Evolutionary conservation across 1,140 invertebrate genomes (phyloP), one percentile per base, ranked within the genome.

Genomic region (Thaumetopoea pityocampa): DNA sequence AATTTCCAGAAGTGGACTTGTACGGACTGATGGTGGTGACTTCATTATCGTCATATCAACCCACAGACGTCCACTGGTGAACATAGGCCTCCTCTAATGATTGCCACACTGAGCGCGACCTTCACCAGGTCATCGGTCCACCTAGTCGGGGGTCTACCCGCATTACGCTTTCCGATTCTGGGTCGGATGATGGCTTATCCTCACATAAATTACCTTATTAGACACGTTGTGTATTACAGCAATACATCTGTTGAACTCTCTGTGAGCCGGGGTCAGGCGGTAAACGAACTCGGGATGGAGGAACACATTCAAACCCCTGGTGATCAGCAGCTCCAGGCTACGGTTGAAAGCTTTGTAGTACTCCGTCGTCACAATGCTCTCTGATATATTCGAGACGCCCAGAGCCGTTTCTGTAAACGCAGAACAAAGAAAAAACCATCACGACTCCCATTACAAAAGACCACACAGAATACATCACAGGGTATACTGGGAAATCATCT

Each of bases 261-360:
- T 59, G 19, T 57, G 54, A 0, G 36, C 24, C 4, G 64, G 45
- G 0, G 67, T 64, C 6, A 65, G 42, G 1, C 35, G 38, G 40
- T 70, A 79, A 0, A 79, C 15, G 1, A 44, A 44, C 15, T 74
- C 62, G 1, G 50, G 32, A 9, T 79, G 61, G 4, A 63, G 4
- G 1, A 68, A 20, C 0, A 65, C 22, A 40, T 79, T 79, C n/a
- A 66, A 4, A 1, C 51, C 63, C 9, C 74, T 29, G 2, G 9
- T 5, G 2, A 67, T 16, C 0, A 79, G 8, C 17, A 72, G 51
- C 11, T 63, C 48, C 9, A 74, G 5, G 1, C 53, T 41, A 0
- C 56, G 46, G 19, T 61, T 59, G 40, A 74, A 72, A 0, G 71
- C 62, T 3, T 53, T 17, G 12, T 71, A 73, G 47, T 79, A 79